Base-by-base conservation (phyloP, 2,888 invertebrate species). In the Polydrusus tereticollis region DNA sequence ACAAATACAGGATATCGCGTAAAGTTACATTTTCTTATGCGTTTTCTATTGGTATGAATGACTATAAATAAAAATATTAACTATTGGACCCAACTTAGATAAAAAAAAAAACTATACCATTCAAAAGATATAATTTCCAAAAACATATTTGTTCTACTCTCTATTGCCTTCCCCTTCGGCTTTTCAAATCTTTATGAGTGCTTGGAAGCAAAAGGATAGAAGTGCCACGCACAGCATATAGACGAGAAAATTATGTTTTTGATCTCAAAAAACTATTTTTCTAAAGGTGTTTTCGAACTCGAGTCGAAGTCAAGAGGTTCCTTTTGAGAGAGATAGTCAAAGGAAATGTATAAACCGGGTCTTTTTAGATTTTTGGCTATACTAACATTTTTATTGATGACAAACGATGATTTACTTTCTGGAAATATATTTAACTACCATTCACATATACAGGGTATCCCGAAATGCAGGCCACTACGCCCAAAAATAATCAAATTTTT, bases 211-310 rank as follows among this genome's bases (percentile, higher is more conserved):
- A 45, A 62, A 59, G 59, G 21, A 59, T 23, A 41, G 29, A 45
- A 45, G 20, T 7, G 26, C 45, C 45, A 23, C 62, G 43, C 62
- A 45, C 26, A 45, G 45, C 45, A 62, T 62, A 62, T 29, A 45
- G 62, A 62, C 62, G 62, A 62, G 23, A 12, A 23, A 45, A 62
- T 62, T 62, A 26, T 26, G 62, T 41, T 62, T 62, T 43, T 26
- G 62, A 62, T 62, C 62, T 14, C 45, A 16, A 41, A 20, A 62
- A 62, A 62, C 62, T 62, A 62, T 62, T 62, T 62, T 57, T 62
- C 23, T n/a, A 23, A 62, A 62, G 62, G 43, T 62, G 43, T 59
- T 59, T 59, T 62, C 62, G 26, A 16, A n/a, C 26, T 45, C 16
- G 20, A 43, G 23, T 45, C 16, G 62, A 23, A 47, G 62, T 23